These are phyloP conservation scores for Acanthosepion pharaonis DNA, from an alignment of 2,888 invertebrate genomes.

Conservation along the genomic window DNA sequence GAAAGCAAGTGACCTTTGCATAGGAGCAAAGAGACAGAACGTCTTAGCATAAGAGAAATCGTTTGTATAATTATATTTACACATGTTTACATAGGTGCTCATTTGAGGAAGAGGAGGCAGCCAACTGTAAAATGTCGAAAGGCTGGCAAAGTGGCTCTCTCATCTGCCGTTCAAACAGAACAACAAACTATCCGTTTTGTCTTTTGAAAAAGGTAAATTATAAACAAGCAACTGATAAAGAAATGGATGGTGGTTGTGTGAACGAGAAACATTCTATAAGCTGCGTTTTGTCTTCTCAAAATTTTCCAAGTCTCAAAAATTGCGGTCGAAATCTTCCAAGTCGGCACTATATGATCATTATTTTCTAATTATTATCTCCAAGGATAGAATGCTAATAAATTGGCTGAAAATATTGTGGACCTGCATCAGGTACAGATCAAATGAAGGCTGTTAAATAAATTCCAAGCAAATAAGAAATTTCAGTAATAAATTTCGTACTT, in stretches of 20 bases:
- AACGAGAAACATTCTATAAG: not conserved
- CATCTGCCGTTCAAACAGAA: not conserved
- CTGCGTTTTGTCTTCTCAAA: too few relatives aligned
- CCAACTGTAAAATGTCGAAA: not conserved
- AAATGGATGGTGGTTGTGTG: not conserved
- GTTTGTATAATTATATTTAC: constrained; percentile 23
- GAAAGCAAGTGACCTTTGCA: not conserved
- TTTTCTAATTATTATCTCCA: too few relatives aligned
- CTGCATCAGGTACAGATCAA: too few relatives aligned
- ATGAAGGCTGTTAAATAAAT: too few relatives aligned
- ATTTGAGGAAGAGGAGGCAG: not conserved
- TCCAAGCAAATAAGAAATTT: too few relatives aligned
- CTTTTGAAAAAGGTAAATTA: not conserved
- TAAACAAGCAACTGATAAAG: not conserved
- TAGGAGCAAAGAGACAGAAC: not conserved
- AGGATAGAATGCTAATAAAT: too few relatives aligned
- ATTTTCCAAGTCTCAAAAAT: too few relatives aligned
- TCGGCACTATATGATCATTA: too few relatives aligned
- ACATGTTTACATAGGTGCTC: not conserved
- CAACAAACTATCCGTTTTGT: not conserved
- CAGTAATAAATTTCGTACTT: too few relatives aligned
- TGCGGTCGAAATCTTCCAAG: too few relatives aligned
- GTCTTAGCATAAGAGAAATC: not conserved
- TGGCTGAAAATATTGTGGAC: too few relatives aligned
- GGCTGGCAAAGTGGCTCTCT: not conserved